Base-by-base conservation (phyloP, 2,888 invertebrate genomes). In the Leptinotarsa peninsularis region DNA sequence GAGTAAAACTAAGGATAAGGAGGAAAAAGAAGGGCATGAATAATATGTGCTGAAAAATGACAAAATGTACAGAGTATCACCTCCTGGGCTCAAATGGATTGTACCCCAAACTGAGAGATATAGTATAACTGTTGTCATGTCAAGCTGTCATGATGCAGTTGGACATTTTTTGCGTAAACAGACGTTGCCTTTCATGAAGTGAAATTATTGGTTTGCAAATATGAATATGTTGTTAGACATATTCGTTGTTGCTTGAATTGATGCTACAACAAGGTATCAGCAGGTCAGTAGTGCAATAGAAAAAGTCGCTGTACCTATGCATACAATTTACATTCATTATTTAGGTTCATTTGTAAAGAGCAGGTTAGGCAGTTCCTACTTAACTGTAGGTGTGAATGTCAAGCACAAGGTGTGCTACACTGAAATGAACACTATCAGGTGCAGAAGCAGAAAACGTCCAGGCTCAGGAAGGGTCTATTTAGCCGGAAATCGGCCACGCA, bases 341-440 rank as follows among this genome's bases (percentile, higher is more conserved):
- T 21, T 21, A 21, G 21, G 21, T 21, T 2, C 50, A 52, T 76
- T 14, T 7, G 43, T 21, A 21, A 1, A 21, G 21, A 21, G 21
- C 21, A 21, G 7, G n/a, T 49, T 17, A 4, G 66, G 4, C 43
- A 66, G 49, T 49, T 5, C 58, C 54, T 83, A 84, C 67, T 68
- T 85, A 14, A 72, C 84, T 7, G 84, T 85, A 0, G 60, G 71
- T 0, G 83, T 85, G 13, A 84, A 84, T 72, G 81, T 23, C 23
- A 23, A 23, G 23, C 23, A 23, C 23, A 4, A 23, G 23, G 23
- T 23, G 23, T 23, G 4, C 23, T 4, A 23, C 23, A 23, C 23
- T 23, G 23, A 23, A 23, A 23, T 23, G 23, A 23, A 23, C 23
- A 23, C 23, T 23, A 23, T 23, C 23, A 23, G 2, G 4, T 4